A percentile compares a stretch with the other conserved stretches of the same genome.
Evolutionary conservation across 2,888 invertebrate species (phyloP).

Genomic region (Cheilosia vulpina): DNA sequence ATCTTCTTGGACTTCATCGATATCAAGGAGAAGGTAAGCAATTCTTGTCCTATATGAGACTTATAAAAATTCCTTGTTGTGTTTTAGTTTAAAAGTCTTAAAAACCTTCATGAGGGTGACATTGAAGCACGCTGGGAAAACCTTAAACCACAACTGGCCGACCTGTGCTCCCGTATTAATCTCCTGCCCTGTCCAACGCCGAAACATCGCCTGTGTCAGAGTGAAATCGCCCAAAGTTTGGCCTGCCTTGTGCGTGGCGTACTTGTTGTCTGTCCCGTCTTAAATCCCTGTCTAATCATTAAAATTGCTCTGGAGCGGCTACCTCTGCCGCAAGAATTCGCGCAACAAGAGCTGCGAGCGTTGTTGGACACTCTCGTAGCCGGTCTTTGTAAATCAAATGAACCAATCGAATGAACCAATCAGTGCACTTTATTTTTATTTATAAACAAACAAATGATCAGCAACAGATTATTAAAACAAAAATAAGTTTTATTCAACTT

Average conservation of each 20-base stretch:
- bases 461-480: constrained; percentile 17
- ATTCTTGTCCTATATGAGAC: background rate
- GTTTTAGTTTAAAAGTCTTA: constrained; percentile 80
- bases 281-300: constrained; percentile 81
- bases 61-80: background rate
- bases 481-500: constrained; percentile 37
- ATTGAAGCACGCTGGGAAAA: constrained; percentile 83
- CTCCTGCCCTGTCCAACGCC: constrained; percentile 83
- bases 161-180: constrained; percentile 83
- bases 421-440: constrained; percentile 20
- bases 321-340: constrained; percentile 83
- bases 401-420: constrained; percentile 49
- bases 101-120: constrained; percentile 80
- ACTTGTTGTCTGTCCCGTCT: constrained; percentile 81
- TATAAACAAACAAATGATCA: constrained; percentile 26
- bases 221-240: constrained; percentile 83
- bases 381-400: constrained; percentile 78
- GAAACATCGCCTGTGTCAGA: constrained; percentile 83
- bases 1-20: constrained; percentile 89
- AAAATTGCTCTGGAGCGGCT: constrained; percentile 82
- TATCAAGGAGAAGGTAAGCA: constrained; percentile 86
- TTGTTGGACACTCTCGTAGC: constrained; percentile 79
- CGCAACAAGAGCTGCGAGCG: constrained; percentile 81
- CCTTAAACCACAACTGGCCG: constrained; percentile 82
- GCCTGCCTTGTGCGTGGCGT: constrained; percentile 82